Evolutionary conservation across 2,888 invertebrate species (phyloP).

Genomic region (Diadromus collaris): DNA sequence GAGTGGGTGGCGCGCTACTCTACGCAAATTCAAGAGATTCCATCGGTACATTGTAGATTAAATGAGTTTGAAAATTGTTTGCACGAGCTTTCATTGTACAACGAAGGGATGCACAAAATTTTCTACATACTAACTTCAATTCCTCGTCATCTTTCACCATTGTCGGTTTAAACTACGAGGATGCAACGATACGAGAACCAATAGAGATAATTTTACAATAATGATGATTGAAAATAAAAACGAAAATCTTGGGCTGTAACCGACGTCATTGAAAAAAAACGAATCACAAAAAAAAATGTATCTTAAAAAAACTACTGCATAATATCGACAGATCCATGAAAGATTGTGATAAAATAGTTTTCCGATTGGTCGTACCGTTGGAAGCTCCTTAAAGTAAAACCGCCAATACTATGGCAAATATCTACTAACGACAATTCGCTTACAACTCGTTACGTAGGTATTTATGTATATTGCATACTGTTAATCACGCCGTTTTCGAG

Average conservation of each 20-base stretch:
- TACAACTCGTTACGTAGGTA: conserved; percentile 16
- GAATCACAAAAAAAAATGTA: not conserved
- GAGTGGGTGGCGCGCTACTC: conserved; percentile 10
- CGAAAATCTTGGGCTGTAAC: too few species aligned
- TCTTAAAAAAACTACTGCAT: not conserved
- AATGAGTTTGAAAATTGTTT: not conserved
- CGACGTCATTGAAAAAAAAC: not conserved
- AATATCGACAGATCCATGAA: not conserved
- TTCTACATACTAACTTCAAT: conserved; percentile 37
- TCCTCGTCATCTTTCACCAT: conserved; percentile 39
- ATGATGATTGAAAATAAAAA: too few species aligned
- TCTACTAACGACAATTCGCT: conserved; percentile 17
- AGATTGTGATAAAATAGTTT: not conserved
- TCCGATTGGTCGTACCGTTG: not conserved
- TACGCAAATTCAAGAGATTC: conserved; percentile 3
- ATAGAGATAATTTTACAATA: not conserved
- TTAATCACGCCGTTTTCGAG: conserved; percentile 1
- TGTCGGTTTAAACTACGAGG: not conserved
- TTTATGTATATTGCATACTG: conserved; percentile 17
- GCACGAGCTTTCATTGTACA: not conserved
- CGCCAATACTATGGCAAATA: conserved; percentile 24
- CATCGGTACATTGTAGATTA: conserved; percentile 1
- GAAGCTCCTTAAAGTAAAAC: conserved; percentile 23
- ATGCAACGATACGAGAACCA: not conserved
- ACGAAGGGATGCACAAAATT: conserved; percentile 4